phyloP scores from a whole-genome alignment of 2,113 vertebrate genomes.

The Lasiurus borealis region DNA sequence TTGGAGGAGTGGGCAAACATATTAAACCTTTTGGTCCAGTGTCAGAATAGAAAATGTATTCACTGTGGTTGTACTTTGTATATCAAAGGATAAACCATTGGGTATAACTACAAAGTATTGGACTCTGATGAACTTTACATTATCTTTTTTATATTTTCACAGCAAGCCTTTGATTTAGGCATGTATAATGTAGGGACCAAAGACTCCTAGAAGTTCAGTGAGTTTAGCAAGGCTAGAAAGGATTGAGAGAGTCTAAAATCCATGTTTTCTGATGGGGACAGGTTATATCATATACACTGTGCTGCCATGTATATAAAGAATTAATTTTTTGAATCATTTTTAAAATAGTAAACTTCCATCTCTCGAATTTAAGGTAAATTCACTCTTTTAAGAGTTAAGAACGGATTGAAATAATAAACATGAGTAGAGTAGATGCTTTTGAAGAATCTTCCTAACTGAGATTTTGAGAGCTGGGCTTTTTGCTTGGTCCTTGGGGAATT shows the following conservation, averaged over 20 bases:
- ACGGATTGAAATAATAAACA: not conserved
- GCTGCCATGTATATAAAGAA: not conserved
- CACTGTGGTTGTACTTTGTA: not conserved
- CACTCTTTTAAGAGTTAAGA: not conserved
- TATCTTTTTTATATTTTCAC: not conserved
- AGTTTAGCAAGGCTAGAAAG: not conserved
- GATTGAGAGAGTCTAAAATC: not conserved
- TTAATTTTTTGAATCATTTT: not conserved
- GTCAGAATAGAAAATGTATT: not conserved
- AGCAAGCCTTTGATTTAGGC: not conserved
- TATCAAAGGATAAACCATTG: not conserved
- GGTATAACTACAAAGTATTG: not conserved
- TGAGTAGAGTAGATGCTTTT: not conserved
- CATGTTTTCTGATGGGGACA: not conserved
- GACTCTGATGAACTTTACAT: not conserved
- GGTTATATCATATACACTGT: not conserved
- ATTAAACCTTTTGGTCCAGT: not conserved
- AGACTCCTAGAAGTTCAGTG: not conserved
- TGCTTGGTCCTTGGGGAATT: constrained; percentile 4
- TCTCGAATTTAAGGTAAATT: not conserved
- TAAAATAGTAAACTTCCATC: not conserved
- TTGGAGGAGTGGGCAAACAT: not conserved
- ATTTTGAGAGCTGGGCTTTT: not conserved
- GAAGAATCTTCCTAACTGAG: not conserved
- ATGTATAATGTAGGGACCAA: not conserved